Conservation (phyloP, 53 echinoderm and acorn worm species). For the Echinometra lucunter region DNA sequence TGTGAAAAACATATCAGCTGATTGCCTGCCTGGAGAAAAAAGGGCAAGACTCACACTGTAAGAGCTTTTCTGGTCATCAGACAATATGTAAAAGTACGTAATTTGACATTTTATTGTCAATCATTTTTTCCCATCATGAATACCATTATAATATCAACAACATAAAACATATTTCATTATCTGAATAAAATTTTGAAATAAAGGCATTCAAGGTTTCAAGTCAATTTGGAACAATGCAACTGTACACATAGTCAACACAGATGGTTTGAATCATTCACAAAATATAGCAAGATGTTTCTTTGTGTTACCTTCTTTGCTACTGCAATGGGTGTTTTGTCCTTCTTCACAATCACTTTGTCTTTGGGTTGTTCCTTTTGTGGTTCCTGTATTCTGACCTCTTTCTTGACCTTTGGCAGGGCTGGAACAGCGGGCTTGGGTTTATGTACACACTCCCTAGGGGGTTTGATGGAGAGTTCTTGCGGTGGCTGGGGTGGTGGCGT, state of each 20-base stretch:
- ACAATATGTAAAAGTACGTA: neutral
- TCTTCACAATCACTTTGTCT: slow-evolving; percentile 62
- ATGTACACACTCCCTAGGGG: slow-evolving; percentile 59
- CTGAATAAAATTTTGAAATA: neutral
- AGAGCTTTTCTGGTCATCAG: too few relatives aligned
- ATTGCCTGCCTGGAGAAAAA: too few relatives aligned
- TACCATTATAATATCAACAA: too few relatives aligned
- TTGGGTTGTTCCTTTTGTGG: slow-evolving; percentile 71
- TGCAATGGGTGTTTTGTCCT: slow-evolving; percentile 73
- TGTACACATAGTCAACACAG: too few relatives aligned
- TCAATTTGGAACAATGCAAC: too few relatives aligned
- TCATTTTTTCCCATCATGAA: neutral
- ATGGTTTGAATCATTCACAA: too few relatives aligned
- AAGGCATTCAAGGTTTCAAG: neutral
- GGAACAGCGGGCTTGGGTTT: slow-evolving; percentile 59
- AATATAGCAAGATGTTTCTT: neutral
- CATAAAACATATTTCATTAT: neutral
- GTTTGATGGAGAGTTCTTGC: slow-evolving; percentile 30
- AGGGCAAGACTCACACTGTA: too few relatives aligned
- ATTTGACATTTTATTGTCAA: neutral
- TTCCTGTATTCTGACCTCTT: slow-evolving; percentile 91
- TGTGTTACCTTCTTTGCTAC: slow-evolving; percentile 64
- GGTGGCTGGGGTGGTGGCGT: slow-evolving; percentile 63
- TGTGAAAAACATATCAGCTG: too few relatives aligned
- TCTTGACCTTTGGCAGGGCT: slow-evolving; percentile 81